Conservation (phyloP, 2,113 vertebrate genomes). For the Percina caprodes region DNA sequence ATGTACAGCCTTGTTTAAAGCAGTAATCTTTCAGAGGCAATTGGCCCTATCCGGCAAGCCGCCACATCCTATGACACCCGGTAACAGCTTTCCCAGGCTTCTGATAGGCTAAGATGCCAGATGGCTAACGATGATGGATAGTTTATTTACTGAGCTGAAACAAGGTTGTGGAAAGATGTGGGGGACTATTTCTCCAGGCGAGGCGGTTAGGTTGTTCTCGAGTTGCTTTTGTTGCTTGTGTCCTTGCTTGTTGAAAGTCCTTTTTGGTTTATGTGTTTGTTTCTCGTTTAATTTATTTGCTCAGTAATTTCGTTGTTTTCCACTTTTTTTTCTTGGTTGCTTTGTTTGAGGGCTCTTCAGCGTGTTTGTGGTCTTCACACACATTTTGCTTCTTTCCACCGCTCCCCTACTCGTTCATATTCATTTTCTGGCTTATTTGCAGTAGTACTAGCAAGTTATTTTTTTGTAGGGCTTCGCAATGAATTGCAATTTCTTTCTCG, state of each 20-base stretch:
- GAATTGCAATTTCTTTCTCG: too few species aligned
- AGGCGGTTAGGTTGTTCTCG: slow-evolving; percentile 16
- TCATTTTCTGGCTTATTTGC: neutral
- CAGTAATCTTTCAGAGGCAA: slow-evolving; percentile 75
- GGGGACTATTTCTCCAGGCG: slow-evolving; percentile 37
- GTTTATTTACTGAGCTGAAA: slow-evolving; percentile 79
- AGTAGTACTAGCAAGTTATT: too few species aligned
- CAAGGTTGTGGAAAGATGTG: slow-evolving; percentile 60
- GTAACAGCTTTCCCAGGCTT: slow-evolving; percentile 72
- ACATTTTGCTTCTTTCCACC: neutral
- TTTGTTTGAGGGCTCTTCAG: neutral
- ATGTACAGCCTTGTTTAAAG: slow-evolving; percentile 62
- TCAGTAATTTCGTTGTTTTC: slow-evolving; percentile 3
- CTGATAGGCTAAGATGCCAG: slow-evolving; percentile 70
- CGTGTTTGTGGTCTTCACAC: neutral
- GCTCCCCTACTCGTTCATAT: neutral
- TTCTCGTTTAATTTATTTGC: slow-evolving; percentile 16
- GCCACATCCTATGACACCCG: slow-evolving; percentile 63
- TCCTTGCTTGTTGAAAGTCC: slow-evolving; percentile 32
- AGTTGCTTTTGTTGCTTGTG: slow-evolving; percentile 21
- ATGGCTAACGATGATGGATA: slow-evolving; percentile 79
- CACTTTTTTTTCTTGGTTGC: neutral
- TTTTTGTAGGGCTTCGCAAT: too few species aligned
- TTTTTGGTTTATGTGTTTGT: slow-evolving; percentile 6
- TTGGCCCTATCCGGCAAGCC: slow-evolving; percentile 70